Evolutionary conservation across 2,888 invertebrate species (phyloP).

Genomic region (Clostera curtula): DNA sequence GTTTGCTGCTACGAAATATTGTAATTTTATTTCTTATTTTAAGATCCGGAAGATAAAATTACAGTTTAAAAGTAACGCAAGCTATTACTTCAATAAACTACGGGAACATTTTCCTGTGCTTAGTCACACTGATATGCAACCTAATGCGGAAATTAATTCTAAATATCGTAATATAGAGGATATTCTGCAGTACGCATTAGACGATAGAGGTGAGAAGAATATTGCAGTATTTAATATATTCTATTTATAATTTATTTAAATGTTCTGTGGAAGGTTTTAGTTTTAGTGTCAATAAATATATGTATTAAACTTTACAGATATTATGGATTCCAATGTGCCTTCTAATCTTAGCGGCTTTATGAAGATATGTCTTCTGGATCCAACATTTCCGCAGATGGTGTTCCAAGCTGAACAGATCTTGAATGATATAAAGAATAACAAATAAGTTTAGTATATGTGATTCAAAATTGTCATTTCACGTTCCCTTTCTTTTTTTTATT

Average conservation of each 20-base stretch:
- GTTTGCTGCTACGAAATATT: too few species aligned
- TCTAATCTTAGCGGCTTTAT: slow-evolving; percentile 37
- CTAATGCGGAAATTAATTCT: slow-evolving; percentile 13
- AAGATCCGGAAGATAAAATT: slow-evolving; percentile 57
- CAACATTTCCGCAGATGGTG: slow-evolving; percentile 44
- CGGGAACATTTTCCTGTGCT: slow-evolving; percentile 41
- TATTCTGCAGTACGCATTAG: slow-evolving; percentile 36
- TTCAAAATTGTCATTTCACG: too few species aligned
- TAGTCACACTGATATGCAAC: slow-evolving; percentile 22
- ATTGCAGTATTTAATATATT: not conserved
- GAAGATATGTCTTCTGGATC: slow-evolving; percentile 53
- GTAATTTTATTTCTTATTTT: slow-evolving; percentile 10
- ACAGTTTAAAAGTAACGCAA: slow-evolving; percentile 35
- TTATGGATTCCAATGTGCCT: slow-evolving; percentile 19
- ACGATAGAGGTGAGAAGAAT: slow-evolving; percentile 29
- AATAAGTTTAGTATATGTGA: not conserved
- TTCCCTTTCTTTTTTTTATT: too few species aligned
- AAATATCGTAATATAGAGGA: slow-evolving; percentile 40
- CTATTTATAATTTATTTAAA: slow-evolving; percentile 4
- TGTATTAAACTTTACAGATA: slow-evolving; percentile 17
- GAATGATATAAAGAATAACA: slow-evolving; percentile 15
- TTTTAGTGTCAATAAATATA: not conserved
- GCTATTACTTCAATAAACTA: slow-evolving; percentile 31
- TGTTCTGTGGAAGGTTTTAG: not conserved
- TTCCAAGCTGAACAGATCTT: slow-evolving; percentile 41